A percentile compares a stretch with the other conserved stretches of the same genome.
Conservation (phyloP, 2,797 vertebrate species). For the Spheniscus humboldti region DNA sequence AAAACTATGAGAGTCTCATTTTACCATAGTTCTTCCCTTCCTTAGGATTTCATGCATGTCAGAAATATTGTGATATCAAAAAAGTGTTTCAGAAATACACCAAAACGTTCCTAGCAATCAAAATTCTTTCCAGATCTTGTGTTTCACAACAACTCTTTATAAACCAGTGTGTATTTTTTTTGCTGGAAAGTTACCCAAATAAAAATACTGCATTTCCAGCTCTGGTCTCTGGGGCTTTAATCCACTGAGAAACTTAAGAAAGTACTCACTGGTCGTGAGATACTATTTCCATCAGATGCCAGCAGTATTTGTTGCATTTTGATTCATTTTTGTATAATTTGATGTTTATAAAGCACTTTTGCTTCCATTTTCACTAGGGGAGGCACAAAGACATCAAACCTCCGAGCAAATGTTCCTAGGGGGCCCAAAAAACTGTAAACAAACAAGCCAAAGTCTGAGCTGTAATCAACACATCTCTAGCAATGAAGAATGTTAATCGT, state of each 20-base stretch:
- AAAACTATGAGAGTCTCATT: not conserved
- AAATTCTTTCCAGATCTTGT: not conserved
- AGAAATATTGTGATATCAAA: not conserved
- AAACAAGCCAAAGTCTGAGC: not conserved
- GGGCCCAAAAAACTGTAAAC: not conserved
- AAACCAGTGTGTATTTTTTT: not conserved
- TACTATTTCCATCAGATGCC: not conserved
- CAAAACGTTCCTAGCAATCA: not conserved
- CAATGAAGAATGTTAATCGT: not conserved
- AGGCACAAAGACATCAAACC: not conserved
- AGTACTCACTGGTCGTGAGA: not conserved
- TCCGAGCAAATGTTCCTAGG: not conserved
- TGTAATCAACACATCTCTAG: conserved; percentile 20
- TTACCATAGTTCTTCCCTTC: not conserved
- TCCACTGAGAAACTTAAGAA: not conserved
- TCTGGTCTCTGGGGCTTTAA: conserved; percentile 10
- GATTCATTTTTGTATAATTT: not conserved
- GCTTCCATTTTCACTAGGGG: not conserved
- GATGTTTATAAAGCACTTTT: conserved; percentile 2
- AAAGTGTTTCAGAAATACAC: not conserved
- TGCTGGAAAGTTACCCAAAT: conserved; percentile 3
- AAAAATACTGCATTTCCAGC: conserved; percentile 1
- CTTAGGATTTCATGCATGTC: not conserved
- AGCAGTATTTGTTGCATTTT: not conserved
- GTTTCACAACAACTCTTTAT: not conserved